Conservation (phyloP, 2,113 vertebrate genomes). For the Lampris incognitus region DNA sequence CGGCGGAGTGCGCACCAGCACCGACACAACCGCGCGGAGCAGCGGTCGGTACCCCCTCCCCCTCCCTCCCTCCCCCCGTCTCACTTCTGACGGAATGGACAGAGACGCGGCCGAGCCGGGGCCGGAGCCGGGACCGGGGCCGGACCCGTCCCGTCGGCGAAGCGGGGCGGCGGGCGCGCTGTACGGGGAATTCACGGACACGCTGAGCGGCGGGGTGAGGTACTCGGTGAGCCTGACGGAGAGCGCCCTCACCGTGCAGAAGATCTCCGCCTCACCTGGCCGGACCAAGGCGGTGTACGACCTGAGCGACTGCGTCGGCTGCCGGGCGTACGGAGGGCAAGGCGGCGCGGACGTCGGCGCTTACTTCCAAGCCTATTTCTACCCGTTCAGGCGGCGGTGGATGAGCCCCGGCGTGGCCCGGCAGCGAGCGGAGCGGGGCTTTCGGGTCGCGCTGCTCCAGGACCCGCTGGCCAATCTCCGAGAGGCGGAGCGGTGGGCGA, state of each 20-base stretch:
- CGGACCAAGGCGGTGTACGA: conserved; percentile 73
- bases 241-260: conserved; percentile 73
- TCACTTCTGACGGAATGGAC: conserved; percentile 66
- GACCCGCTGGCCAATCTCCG: conserved; percentile 77
- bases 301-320: conserved; percentile 80
- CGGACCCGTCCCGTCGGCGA: conserved; percentile 65
- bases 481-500: conserved; percentile 83
- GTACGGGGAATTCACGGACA: conserved; percentile 81
- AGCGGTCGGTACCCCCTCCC: conserved; percentile 65
- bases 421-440: conserved; percentile 80
- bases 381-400: conserved; percentile 80
- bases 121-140: conserved; percentile 1
- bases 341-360: conserved; percentile 73
- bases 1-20: conserved; percentile 51
- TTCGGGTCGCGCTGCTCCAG: conserved; percentile 77
- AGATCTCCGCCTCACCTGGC: conserved; percentile 68
- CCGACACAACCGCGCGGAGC: conserved; percentile 68
- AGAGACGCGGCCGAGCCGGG: conserved; percentile 65
- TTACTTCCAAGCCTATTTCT: conserved; percentile 81
- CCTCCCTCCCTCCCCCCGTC: conserved; percentile 1
- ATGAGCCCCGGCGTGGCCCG: conserved; percentile 79
- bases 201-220: conserved; percentile 72
- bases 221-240: conserved; percentile 79
- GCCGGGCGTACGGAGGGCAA: conserved; percentile 71
- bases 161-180: conserved; percentile 67